A percentile compares a stretch with the other conserved stretches of the same genome.
Conservation (phyloP, 2,888 invertebrate species). For the Acheta domesticus region DNA sequence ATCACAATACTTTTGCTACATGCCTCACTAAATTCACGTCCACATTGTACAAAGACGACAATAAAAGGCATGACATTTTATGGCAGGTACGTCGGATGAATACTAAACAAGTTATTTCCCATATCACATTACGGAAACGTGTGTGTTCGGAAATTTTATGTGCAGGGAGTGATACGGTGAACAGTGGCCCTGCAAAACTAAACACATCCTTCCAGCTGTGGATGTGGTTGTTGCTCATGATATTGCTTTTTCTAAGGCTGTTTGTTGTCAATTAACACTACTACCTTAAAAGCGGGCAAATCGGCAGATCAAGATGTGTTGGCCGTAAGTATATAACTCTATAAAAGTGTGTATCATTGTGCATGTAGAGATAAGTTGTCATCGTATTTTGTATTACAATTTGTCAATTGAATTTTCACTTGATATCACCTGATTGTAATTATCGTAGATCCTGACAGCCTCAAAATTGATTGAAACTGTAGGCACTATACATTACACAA, state of each 20-base stretch:
- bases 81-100: background rate
- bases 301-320: background rate
- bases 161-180: background rate
- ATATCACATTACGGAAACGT: too few species aligned
- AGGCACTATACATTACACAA: too few species aligned
- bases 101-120: too few species aligned
- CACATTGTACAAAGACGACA: background rate
- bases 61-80: background rate
- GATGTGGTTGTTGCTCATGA: constrained; percentile 18
- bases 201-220: background rate
- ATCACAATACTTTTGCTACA: background rate
- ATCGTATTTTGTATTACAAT: too few species aligned
- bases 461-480: too few species aligned
- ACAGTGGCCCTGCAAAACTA: background rate
- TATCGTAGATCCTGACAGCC: too few species aligned
- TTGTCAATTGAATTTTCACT: too few species aligned
- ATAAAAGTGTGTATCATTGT: too few species aligned
- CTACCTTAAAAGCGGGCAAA: background rate
- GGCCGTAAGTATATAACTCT: background rate
- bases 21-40: background rate
- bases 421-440: too few species aligned
- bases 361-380: too few species aligned
- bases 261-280: background rate
- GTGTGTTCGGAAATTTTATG: background rate
- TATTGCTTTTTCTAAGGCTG: background rate